These are phyloP conservation scores for Heliconius congener DNA, from an alignment of 1,140 invertebrate species.

Conservation along the genomic window DNA sequence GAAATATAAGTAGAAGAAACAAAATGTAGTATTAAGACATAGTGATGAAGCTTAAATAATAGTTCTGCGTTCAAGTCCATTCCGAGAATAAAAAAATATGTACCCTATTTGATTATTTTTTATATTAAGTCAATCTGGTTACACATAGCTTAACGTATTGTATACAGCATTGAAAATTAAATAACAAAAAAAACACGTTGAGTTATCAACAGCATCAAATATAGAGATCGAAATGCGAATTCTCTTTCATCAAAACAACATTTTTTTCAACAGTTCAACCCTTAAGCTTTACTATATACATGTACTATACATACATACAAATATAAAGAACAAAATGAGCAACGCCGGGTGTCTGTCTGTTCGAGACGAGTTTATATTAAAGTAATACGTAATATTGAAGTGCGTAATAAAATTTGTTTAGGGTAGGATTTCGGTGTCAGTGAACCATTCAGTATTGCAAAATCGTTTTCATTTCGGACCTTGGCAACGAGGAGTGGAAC, in stretches of 20 bases:
- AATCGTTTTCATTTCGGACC: conserved; percentile 31
- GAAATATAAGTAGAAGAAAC: no score
- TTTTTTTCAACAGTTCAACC: not conserved
- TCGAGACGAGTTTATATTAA: not conserved
- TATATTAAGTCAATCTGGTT: no score
- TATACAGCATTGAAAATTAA: not conserved
- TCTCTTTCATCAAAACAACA: not conserved
- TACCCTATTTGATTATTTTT: no score
- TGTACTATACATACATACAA: not conserved
- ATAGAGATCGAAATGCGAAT: not conserved
- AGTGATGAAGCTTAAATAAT: no score
- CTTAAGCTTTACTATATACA: not conserved
- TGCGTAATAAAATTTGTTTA: conserved; percentile 20
- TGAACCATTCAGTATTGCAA: conserved; percentile 16
- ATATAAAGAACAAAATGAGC: not conserved
- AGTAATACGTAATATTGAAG: conserved; percentile 10
- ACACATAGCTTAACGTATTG: no score
- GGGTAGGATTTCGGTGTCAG: conserved; percentile 24
- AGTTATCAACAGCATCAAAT: not conserved
- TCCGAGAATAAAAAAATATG: no score
- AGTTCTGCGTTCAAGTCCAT: no score
- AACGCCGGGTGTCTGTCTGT: conserved; percentile 4
- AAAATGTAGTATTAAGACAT: no score
- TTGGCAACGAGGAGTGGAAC: conserved; percentile 23
- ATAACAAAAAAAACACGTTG: not conserved